Conservation (phyloP, 53 echinoderm and acorn worm species). For the Holothuria leucospilota region DNA sequence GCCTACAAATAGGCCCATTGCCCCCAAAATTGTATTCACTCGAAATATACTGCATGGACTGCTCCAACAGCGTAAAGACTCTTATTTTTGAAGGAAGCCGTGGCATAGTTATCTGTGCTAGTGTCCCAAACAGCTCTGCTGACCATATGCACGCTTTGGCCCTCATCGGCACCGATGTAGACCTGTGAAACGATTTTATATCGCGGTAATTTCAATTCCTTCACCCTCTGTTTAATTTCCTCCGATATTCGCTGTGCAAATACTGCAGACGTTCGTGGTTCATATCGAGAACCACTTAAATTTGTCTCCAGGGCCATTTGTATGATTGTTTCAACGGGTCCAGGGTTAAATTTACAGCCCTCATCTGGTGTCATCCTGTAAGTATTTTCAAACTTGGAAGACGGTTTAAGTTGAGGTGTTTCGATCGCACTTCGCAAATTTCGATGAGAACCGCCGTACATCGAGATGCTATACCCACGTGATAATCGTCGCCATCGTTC, state of each 20-base stretch:
- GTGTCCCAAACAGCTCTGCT: slow-evolving; percentile 93
- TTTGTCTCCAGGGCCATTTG: slow-evolving; percentile 69
- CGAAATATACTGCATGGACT: slow-evolving; percentile 86
- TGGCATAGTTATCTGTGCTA: slow-evolving; percentile 87
- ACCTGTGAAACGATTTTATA: slow-evolving; percentile 91
- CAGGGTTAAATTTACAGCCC: slow-evolving; percentile 66
- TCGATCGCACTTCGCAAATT: slow-evolving; percentile 63
- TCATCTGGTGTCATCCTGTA: slow-evolving; percentile 89
- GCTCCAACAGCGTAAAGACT: slow-evolving; percentile 82
- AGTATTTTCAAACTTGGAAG: slow-evolving; percentile 84
- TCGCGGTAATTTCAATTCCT: slow-evolving; percentile 87
- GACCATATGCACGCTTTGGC: slow-evolving; percentile 88
- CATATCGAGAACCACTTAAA: slow-evolving; percentile 79
- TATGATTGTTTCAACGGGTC: slow-evolving; percentile 62
- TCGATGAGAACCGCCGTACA: slow-evolving; percentile 63
- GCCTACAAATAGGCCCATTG: background rate
- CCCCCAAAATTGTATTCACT: slow-evolving; percentile 44
- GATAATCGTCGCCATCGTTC: slow-evolving; percentile 82
- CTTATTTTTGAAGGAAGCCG: slow-evolving; percentile 67
- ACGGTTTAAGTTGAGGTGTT: slow-evolving; percentile 61
- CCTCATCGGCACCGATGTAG: slow-evolving; percentile 82
- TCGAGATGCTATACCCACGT: slow-evolving; percentile 72
- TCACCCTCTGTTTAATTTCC: slow-evolving; percentile 83
- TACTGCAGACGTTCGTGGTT: slow-evolving; percentile 79
- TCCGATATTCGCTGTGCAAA: slow-evolving; percentile 88